A percentile compares a stretch with the other conserved stretches of the same genome.
phyloP scores from a whole-genome alignment of 2,888 invertebrate species.

The Enchytraeus crypticus region DNA sequence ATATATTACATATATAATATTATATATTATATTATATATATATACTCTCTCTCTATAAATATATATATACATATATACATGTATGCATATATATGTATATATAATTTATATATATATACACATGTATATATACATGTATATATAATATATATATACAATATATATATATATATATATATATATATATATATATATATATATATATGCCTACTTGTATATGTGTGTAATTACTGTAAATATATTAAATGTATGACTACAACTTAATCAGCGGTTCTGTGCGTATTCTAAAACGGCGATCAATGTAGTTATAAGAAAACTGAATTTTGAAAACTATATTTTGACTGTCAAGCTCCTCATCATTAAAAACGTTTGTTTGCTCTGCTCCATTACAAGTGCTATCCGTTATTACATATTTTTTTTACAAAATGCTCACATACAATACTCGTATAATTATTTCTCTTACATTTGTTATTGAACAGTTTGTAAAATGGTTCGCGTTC shows the following conservation, averaged over 20 bases:
- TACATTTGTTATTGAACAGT: constrained; percentile 51
- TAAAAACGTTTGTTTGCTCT: too few relatives aligned
- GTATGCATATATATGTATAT: constrained; percentile 4
- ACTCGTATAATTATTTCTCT: too few relatives aligned
- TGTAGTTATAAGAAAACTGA: too few relatives aligned
- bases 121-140: constrained; percentile 3
- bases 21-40: not conserved
- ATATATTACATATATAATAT: too few relatives aligned
- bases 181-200: not conserved
- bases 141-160: constrained; percentile 5
- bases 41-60: too few relatives aligned
- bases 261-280: not conserved
- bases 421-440: too few relatives aligned
- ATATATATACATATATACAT: not conserved
- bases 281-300: not conserved
- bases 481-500: constrained; percentile 61
- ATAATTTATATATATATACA: constrained; percentile 12
- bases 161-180: constrained; percentile 5
- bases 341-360: too few relatives aligned
- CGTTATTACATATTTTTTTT: too few relatives aligned
- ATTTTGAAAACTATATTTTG: too few relatives aligned
- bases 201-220: not conserved
- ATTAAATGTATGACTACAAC: not conserved
- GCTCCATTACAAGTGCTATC: too few relatives aligned
- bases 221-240: not conserved